Evolutionary conservation across 2,888 invertebrate genomes (phyloP), one percentile per base, ranked within the genome.

Genomic region (Matsumyia berberina): DNA sequence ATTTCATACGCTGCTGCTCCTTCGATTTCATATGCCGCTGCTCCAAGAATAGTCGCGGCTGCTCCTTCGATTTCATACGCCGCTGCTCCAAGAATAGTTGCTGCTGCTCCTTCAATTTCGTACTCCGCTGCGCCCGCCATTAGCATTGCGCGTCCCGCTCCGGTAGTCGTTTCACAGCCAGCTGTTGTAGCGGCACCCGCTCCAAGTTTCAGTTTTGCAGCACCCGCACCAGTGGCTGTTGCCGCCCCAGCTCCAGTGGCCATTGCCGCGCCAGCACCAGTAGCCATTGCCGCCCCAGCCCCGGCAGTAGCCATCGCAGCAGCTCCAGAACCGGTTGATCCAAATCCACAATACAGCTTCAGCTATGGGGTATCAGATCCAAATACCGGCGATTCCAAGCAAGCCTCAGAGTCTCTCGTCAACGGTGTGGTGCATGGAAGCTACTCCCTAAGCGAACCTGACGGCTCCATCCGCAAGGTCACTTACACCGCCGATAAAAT

Each of bases 301-400:
- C 81, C 86, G 7, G 19, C 79, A 0, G 85, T 81, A 42, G 87
- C 89, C 6, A 87, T 88, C 11, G 88, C 89, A 3, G 24, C 24
- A 3, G 24, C 24, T 24, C 57, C 86, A 8, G 89, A 90, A 76
- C 89, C 90, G 57, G 88, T 87, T 42, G 89, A 90, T 85, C 88
- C 89, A n/a, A 90, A 90, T 86, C 95, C 95, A 9, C 94, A 94
- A 89, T 95, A 95, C 89, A 94, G 94, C 66, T 95, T 93, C 91
- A 94, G 94, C 53, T 95, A 95, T 89, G 94, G 95, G 81, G 94
- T 95, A 73, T 94, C 94, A 87, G 95, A 95, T 89, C 93, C 93
- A 79, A 88, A 94, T 12, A 95, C 95, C 72, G 95, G 95, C 90
- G 92, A 93, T 89, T 93, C 91, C 51, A 93, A 93, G 88, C 91